Conservation (phyloP, 2,113 vertebrate species). For the Nothobranchius kuhntae region DNA sequence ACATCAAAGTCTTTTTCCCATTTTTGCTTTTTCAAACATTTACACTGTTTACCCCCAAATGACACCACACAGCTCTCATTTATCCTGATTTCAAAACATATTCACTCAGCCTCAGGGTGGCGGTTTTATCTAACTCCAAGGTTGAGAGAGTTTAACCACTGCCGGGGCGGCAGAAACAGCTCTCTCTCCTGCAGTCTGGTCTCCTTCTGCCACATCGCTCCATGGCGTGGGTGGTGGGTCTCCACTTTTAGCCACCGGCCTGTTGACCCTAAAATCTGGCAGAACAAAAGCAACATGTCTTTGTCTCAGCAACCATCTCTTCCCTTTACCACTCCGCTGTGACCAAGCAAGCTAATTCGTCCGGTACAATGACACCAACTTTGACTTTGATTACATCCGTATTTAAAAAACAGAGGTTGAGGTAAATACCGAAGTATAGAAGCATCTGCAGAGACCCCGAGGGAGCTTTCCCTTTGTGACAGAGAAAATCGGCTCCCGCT, state of each 20-base stretch:
- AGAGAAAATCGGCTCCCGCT: constrained; percentile 48
- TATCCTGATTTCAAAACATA: constrained; percentile 27
- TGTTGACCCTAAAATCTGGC: constrained; percentile 31
- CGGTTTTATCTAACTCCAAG: constrained; percentile 49
- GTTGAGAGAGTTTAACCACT: constrained; percentile 43
- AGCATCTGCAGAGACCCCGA: constrained; percentile 16
- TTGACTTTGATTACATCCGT: constrained; percentile 42
- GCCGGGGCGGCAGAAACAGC: constrained; percentile 20
- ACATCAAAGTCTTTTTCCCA: constrained; percentile 26
- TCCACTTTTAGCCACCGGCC: constrained; percentile 32
- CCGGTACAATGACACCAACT: constrained; percentile 65
- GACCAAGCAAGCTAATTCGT: constrained; percentile 66
- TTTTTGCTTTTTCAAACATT: constrained; percentile 39
- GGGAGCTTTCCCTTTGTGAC: constrained; percentile 45
- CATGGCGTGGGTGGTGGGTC: background rate
- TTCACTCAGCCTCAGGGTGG: constrained; percentile 31
- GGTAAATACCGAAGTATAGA: constrained; percentile 43
- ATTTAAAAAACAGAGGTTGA: constrained; percentile 5
- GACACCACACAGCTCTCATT: constrained; percentile 29
- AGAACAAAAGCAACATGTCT: constrained; percentile 38
- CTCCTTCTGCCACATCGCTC: background rate
- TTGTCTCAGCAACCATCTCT: constrained; percentile 27
- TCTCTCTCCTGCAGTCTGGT: background rate
- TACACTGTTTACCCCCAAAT: constrained; percentile 29
- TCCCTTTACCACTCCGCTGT: constrained; percentile 41